Base-by-base conservation (phyloP, 2,797 vertebrate genomes). In the Channallabes apus region DNA sequence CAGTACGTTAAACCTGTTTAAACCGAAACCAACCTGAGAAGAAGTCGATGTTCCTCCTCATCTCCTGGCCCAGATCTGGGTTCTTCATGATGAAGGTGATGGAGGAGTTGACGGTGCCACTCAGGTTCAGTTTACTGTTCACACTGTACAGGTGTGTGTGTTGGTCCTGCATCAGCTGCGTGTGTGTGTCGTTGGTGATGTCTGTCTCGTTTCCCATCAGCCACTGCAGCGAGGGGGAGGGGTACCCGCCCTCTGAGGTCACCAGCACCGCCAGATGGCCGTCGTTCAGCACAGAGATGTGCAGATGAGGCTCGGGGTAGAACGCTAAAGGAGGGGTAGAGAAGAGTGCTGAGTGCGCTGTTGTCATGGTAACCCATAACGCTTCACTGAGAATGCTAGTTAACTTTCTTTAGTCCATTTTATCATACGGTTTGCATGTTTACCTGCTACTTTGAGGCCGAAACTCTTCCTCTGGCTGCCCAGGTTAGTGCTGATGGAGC, bases 401-500 rank as follows among this genome's bases (percentile, higher is more conserved):
- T 35, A 35, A 35, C 32, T 3, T 6, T n/a, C 3, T 62, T 68
- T 7, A 32, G 15, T 35, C 6, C 29, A 32, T 2, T 68, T 68
- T 35, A 27, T 73, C 14, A 2, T n/a, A 27, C n/a, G 27, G 12
- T 73, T 41, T 27, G 24, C n/a, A 73, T 54, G 0, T 0, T 46
- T 80, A 80, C 79, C 79, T 80, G 79, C 79, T 80, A 80, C 79
- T 65, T 65, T 80, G 24, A 80, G 61, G 24, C 11, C 0, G 12
- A 80, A 80, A 38, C 81, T 90, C 71, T 88, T 91, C 82, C 69
- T 89, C 84, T 90, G 88, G 73, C 84, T 90, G 71, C 90, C 90
- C 35, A 84, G 68, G 35, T 82, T 73, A 3, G 93, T 94, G 89
- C 91, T 93, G 76, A 92, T 87, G 0, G 92, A 95, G 88, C 94